Evolutionary conservation across 1,140 invertebrate genomes (phyloP).

Genomic region (Penaeus chinensis): DNA sequence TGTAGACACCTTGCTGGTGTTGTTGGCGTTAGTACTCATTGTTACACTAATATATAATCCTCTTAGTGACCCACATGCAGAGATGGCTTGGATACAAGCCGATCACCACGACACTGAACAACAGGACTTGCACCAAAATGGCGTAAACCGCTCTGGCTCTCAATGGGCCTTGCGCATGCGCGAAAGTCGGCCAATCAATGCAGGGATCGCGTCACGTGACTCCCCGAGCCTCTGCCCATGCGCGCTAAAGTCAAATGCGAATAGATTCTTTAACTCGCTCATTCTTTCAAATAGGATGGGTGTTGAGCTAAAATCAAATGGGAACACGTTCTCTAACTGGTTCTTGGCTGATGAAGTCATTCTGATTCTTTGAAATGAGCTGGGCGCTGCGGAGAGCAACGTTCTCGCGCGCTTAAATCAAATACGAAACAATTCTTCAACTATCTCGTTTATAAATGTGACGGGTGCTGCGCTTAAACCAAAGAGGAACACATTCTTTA

Average conservation of each 20-base stretch:
- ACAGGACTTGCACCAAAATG: constrained; percentile 55
- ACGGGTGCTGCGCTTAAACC: too few relatives aligned
- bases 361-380: too few relatives aligned
- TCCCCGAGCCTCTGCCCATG: constrained; percentile 47
- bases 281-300: too few relatives aligned
- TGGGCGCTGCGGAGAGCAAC: too few relatives aligned
- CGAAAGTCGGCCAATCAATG: constrained; percentile 56
- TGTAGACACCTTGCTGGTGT: constrained; percentile 61
- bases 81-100: constrained; percentile 58
- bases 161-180: constrained; percentile 41
- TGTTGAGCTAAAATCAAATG: too few relatives aligned
- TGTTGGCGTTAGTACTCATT: constrained; percentile 62
- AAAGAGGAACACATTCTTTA: too few relatives aligned
- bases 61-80: constrained; percentile 62
- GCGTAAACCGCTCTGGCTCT: constrained; percentile 58
- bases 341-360: too few relatives aligned
- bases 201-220: constrained; percentile 61
- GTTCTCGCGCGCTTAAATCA: too few relatives aligned
- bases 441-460: too few relatives aligned
- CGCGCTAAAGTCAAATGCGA: constrained; percentile 28
- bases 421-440: too few relatives aligned
- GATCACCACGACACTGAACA: constrained; percentile 61
- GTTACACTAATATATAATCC: constrained; percentile 62
- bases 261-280: too few relatives aligned
- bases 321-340: too few relatives aligned